Evolutionary conservation across 2,888 invertebrate species (phyloP), one percentile per base, ranked within the genome.

Genomic region (Megaustenia siamemsis): DNA sequence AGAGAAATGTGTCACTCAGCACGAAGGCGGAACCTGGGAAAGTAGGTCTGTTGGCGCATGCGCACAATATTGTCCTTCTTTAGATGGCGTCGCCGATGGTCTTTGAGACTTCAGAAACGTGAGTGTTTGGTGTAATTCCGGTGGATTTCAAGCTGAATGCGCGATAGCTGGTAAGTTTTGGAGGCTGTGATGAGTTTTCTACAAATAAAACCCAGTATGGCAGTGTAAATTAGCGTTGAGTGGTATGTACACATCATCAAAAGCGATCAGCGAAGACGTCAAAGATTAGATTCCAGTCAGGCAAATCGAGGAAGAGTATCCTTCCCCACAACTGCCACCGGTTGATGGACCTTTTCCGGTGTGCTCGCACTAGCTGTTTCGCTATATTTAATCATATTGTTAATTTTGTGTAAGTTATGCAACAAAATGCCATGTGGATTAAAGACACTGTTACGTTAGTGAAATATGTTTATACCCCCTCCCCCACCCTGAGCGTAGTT

Each of bases 21-120:
- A 49, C n/a, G 71, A 43, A 66, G 75, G 56, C 49, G 68, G 66
- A 80, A 60, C 49, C 28, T 28, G 49, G 79, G 43, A 43, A 76
- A 49, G 40, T 69, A 69, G 81, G 71, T 77, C 63, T 40, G 38
- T n/a, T n/a, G 18, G 63, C 82, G 82, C 82, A 78, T 86, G 82
- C 85, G 85, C 77, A 85, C 3, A 45, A 49, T 35, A 69, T 56
- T 86, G 82, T 71, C 56, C 82, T 69, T 73, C 66, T 73, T 79
- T 76, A 66, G 84, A 84, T 84, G 84, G 84, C 84, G 84, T 81
- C 84, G 84, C 76, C 81, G 76, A 81, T 75, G 79, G 79, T 84
- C 76, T 79, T 81, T 56, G 68, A 81, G 45, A 18, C 32, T n/a
- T 81, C 84, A 66, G 84, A 81, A 84, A 79, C 81, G 84, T 81